Base-by-base conservation (phyloP, 2,113 vertebrate species). In the Lynx canadensis region DNA sequence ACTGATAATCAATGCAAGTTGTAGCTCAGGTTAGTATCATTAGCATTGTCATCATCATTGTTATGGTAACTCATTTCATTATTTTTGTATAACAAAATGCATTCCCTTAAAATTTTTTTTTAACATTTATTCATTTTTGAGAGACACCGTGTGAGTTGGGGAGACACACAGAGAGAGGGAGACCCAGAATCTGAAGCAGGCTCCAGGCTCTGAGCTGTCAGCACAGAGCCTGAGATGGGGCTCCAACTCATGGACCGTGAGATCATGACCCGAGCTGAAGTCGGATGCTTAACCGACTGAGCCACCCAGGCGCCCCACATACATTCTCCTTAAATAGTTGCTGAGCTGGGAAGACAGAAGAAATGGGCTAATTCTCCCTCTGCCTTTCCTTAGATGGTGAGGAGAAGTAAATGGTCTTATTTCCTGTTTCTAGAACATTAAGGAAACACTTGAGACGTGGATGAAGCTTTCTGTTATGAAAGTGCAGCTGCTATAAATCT, bases 321-420 rank as follows among this genome's bases (percentile, higher is more conserved):
- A 5, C 52, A 55, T 65, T 90, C 41, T 41, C 21, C n/a, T 60
- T 60, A 25, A 63, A 31, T 73, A 74, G 91, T n/a, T 76, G 45
- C 69, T 25, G 18, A 13, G 11, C n/a, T 41, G 50, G 38, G 41
- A 50, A 29, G 55, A 15, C 13, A 10, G 45, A 83, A 36, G 55
- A 33, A 29, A 38, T 5, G 0, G 4, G 9, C 0, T 29, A 36
- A 3, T 78, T 69, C 31, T 60, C 33, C 55, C n/a, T 36, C 0
- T 50, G 13, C 6, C 33, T 68, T 83, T 38, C 50, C 45, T 48
- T 19, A 50, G 73, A 63, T 50, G 25, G 25, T 21, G 71, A 78
- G 82, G 71, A 78, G 82, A 38, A 3, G 27, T 27, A 21, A 31
- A 25, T 12, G 57, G 5, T 79, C 60, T 66, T 18, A 0, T 27